Conservation (phyloP, 1,140 invertebrate genomes). For the Tetragonula clypearis region DNA sequence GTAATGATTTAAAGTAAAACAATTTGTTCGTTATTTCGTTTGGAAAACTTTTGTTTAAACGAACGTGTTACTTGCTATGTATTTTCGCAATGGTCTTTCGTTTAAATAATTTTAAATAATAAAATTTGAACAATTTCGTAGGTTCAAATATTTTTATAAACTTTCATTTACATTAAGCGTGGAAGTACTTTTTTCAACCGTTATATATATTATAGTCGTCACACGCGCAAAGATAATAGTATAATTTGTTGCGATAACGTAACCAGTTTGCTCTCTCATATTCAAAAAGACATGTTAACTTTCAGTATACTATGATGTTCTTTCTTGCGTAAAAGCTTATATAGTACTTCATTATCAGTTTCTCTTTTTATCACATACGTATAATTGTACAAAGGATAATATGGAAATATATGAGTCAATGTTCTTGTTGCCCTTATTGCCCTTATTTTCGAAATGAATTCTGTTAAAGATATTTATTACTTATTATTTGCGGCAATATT, state of each 20-base stretch:
- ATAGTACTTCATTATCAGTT: background rate
- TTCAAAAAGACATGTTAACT: constrained; percentile 48
- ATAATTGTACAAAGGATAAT: background rate
- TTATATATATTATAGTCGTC: background rate
- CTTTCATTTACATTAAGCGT: background rate
- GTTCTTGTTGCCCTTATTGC: constrained; percentile 1
- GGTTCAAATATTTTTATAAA: background rate
- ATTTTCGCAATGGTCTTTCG: background rate
- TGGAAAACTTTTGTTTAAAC: background rate
- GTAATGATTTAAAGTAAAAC: background rate
- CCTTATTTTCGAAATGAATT: background rate
- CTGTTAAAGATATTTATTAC: background rate
- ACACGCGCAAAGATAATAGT: constrained; percentile 12
- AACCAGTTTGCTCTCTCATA: constrained; percentile 57
- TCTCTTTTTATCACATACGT: background rate
- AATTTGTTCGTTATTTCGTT: background rate
- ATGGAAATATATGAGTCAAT: constrained; percentile 6
- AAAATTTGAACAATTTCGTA: too few relatives aligned
- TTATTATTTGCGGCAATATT: background rate
- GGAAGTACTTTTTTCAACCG: background rate
- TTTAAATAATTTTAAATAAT: background rate
- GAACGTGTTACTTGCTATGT: background rate
- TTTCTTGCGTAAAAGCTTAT: constrained; percentile 1
- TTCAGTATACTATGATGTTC: constrained; percentile 48
- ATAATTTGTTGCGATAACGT: constrained; percentile 38